Percentiles rank a stretch among this genome's conserved stretches.
Evolutionary conservation across 2,797 vertebrate genomes (phyloP).

Genomic region (Peromyscus aztecus): DNA sequence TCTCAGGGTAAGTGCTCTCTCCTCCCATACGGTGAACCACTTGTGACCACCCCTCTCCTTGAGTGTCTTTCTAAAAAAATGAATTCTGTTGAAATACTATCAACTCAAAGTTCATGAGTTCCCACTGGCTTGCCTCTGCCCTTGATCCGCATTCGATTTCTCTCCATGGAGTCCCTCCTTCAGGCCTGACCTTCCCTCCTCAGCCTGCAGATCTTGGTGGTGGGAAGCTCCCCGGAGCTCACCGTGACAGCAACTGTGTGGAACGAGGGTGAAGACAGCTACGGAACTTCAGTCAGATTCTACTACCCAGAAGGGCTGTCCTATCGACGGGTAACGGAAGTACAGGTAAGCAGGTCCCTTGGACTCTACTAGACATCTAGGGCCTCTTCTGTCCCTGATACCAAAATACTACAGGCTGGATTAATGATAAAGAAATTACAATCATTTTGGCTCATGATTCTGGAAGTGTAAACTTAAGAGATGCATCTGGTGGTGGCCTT

Average conservation of each 20-base stretch:
- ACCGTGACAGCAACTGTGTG: conserved; percentile 88
- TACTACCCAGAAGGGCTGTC: conserved; percentile 90
- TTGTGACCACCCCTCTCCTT: background rate
- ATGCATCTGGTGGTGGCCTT: background rate
- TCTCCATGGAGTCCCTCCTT: background rate
- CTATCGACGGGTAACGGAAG: conserved; percentile 86
- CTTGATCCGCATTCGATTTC: background rate
- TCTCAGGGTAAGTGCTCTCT: conserved; percentile 82
- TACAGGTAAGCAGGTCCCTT: conserved; percentile 85
- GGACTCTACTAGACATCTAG: background rate
- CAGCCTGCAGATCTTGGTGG: conserved; percentile 70
- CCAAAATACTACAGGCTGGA: background rate
- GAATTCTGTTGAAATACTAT: background rate
- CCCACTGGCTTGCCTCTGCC: background rate
- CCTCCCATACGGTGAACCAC: background rate
- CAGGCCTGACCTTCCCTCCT: background rate
- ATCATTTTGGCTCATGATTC: background rate
- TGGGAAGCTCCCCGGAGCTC: conserved; percentile 79
- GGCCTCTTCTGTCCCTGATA: background rate
- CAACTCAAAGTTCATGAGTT: background rate
- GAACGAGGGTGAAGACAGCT: conserved; percentile 91
- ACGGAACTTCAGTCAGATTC: conserved; percentile 87
- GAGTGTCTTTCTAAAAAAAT: background rate
- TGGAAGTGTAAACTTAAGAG: background rate
- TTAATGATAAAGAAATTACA: background rate